A percentile compares a stretch with the other conserved stretches of the same genome.
phyloP scores from a whole-genome alignment of 1,140 invertebrate genomes.

The Colletes gigas region DNA sequence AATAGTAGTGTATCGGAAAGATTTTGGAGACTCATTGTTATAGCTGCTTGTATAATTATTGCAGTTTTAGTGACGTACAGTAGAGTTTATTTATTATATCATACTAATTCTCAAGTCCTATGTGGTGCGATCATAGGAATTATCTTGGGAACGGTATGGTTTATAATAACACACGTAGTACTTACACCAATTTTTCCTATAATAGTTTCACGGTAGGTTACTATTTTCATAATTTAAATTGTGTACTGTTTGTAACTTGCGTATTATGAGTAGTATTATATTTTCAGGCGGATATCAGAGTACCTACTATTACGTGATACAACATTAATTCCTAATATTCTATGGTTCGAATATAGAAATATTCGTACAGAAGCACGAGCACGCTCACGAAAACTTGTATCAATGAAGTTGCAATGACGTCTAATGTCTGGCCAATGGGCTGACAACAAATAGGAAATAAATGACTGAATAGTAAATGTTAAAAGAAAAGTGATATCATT shows the following conservation, averaged over 20 bases:
- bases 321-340: constrained; percentile 94
- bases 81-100: constrained; percentile 93
- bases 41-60: constrained; percentile 83
- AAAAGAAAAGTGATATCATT: constrained; percentile 26
- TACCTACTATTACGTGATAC: constrained; percentile 93
- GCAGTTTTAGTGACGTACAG: constrained; percentile 86
- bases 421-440: constrained; percentile 76
- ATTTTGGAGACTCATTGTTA: constrained; percentile 87
- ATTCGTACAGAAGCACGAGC: constrained; percentile 90
- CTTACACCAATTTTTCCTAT: constrained; percentile 93
- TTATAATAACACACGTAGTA: constrained; percentile 88
- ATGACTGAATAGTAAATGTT: constrained; percentile 40
- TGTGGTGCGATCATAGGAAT: constrained; percentile 88
- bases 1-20: constrained; percentile 89
- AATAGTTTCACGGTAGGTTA: constrained; percentile 91
- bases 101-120: constrained; percentile 91
- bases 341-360: constrained; percentile 98
- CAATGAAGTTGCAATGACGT: constrained; percentile 93
- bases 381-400: constrained; percentile 90
- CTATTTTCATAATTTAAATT: constrained; percentile 5
- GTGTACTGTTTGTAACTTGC: not conserved
- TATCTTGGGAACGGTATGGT: constrained; percentile 88
- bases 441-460: constrained; percentile 66
- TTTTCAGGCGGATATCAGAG: constrained; percentile 91
- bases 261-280: constrained; percentile 33